Evolutionary conservation across 1,140 invertebrate species (phyloP), one percentile per base, ranked within the genome.

Genomic region (Calliphora vicina): DNA sequence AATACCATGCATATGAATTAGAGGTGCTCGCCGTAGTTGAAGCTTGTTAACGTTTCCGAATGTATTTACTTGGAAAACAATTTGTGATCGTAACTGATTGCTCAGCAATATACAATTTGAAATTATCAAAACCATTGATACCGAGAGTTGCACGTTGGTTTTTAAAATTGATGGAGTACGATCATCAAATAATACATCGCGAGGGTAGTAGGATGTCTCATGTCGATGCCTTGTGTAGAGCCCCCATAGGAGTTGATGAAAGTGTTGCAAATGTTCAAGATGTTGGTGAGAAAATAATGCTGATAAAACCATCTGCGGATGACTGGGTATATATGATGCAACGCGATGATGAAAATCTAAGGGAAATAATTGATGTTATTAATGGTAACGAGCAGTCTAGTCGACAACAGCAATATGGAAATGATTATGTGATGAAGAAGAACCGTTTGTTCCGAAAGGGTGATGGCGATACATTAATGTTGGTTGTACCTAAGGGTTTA

Each of bases 21-120:
- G 90, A 90, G 73, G 88, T 45, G 82, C 87, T 90, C 23, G 88
- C 88, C 5, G 85, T 88, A 8, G 83, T 88, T 5, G 57, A 83
- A 67, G 81, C 84, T 0, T 61, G 91, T 1, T 86, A 88, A 81
- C 82, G 84, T 25, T 91, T 91, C 73, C 85, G 88, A 17, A 83
- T 86, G 20, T 90, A 87, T 76, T 50, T 91, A 13, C 17, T 90
- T 23, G 89, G 88, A 0, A 88, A 87, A 13, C 29, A 74, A 13
- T 91, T 91, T 74, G 88, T 74, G 74, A 87, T 87, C 76, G 85
- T 90, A 50, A 91, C 81, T 5, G 91, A 86, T 85, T 91, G 91
- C 81, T 88, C 87, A 43, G 88, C 90, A 8, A 87, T 92, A 6
- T 82, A 84, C 8, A 80, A n/a, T 84, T 86, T 81, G 91, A 91